Percentiles rank a stretch among this genome's conserved stretches.
Evolutionary conservation across 37 sponge, comb jelly and placozoan species (phyloP).

Genomic region (Lycopodina hypogea): DNA sequence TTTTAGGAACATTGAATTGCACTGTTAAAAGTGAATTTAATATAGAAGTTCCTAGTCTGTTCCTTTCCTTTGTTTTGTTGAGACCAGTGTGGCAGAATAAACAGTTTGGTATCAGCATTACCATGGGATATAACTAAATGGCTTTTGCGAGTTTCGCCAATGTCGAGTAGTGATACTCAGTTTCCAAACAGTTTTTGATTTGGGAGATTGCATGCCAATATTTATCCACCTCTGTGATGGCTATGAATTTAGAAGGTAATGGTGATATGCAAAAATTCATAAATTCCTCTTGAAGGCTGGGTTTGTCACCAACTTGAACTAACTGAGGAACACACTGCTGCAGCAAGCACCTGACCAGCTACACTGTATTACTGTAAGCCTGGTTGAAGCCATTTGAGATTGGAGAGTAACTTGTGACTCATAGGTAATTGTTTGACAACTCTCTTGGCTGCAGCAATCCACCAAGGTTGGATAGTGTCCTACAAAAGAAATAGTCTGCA

Average conservation of each 20-base stretch:
- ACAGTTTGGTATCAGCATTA: background rate
- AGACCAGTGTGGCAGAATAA: background rate
- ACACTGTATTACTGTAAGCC: background rate
- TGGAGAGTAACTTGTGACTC: background rate
- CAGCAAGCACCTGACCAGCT: too few relatives aligned
- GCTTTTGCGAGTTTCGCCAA: background rate
- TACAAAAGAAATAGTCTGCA: too few relatives aligned
- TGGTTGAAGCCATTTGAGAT: conserved; percentile 1
- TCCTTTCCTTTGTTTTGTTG: background rate
- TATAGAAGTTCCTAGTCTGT: background rate
- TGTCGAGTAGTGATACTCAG: too few relatives aligned
- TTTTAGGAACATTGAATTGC: too few relatives aligned
- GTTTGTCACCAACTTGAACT: background rate
- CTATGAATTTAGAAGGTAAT: too few relatives aligned
- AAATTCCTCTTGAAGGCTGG: too few relatives aligned
- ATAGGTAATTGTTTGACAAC: background rate
- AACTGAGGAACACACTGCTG: background rate
- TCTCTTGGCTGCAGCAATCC: background rate
- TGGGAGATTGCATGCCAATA: background rate
- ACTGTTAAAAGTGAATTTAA: too few relatives aligned
- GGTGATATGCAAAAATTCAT: too few relatives aligned
- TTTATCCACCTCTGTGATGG: too few relatives aligned
- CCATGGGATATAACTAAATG: background rate
- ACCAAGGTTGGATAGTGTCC: background rate
- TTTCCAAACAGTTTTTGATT: background rate